Evolutionary conservation across 2,797 vertebrate species (phyloP), one percentile per base, ranked within the genome.

Genomic region (Thunnus albacares): DNA sequence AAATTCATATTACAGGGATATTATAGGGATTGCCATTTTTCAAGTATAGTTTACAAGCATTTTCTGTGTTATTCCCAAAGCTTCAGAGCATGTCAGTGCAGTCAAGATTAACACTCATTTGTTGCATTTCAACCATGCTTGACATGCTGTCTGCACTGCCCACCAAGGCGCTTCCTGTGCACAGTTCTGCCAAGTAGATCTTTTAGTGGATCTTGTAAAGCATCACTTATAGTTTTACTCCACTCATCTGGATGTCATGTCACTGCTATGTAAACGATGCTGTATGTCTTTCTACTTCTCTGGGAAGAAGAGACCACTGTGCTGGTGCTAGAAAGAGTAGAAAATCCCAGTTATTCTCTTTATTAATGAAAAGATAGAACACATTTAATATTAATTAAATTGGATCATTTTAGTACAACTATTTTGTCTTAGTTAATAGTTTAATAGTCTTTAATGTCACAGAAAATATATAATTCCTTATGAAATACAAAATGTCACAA

Each of bases 51-150:
- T 33, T 62, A 57, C 14, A 45, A 85, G 82, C 75, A 79, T 78
- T 77, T 88, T 89, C 78, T 65, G 66, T 56, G 43, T 83, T 75
- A 86, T 88, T 91, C 74, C 78, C 65, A 82, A 84, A 69, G 77
- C 84, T 87, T 86, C 79, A 49, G 80, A 82, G 69, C 81, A 71
- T 58, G 79, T 89, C 84, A 74, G 71, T n/a, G n/a, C 70, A 47
- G 56, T 68, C 58, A 10, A 35, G 45, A 75, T 62, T 38, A 60
- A 63, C n/a, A 52, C 24, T 6, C 20, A 5, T 38, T 43, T 52
- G 68, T 58, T 67, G 24, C 12, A 3, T 26, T 26, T 71, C 61
- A 67, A 6, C 57, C 33, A 38, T 24, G 60, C 43, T 24, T 59
- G 71, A 62, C 9, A 30, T 22, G 5, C 30, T 33, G 75, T 68